A percentile compares a stretch with the other conserved stretches of the same genome.
Evolutionary conservation across 2,797 vertebrate genomes (phyloP).

Genomic region (Iguana delicatissima): DNA sequence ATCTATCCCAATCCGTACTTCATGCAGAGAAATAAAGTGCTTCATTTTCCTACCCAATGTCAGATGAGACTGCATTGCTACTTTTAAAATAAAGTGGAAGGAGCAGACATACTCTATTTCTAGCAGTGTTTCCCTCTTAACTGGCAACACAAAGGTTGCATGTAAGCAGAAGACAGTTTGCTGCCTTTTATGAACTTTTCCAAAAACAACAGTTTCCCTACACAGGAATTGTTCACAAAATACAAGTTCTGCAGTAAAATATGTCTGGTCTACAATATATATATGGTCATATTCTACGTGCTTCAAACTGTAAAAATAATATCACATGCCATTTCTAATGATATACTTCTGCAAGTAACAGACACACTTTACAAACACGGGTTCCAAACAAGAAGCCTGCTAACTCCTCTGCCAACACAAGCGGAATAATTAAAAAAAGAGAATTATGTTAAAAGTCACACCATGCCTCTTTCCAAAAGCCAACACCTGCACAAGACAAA

Average conservation of each 20-base stretch:
- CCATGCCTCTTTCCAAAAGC: conserved; percentile 89
- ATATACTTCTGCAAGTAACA: conserved; percentile 85
- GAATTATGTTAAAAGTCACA: conserved; percentile 86
- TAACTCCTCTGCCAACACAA: conserved; percentile 81
- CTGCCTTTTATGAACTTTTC: background rate
- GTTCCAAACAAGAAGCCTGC: conserved; percentile 82
- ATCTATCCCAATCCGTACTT: background rate
- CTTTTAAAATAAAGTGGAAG: background rate
- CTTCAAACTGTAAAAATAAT: conserved; percentile 68
- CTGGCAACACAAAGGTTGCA: background rate
- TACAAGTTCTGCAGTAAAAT: conserved; percentile 59
- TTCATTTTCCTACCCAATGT: background rate
- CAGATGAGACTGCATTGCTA: background rate
- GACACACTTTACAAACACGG: conserved; percentile 77
- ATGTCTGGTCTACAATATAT: conserved; percentile 59
- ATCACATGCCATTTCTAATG: conserved; percentile 58
- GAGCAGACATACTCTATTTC: background rate
- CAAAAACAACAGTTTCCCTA: background rate
- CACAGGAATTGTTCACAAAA: conserved; percentile 45
- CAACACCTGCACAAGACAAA: conserved; percentile 91
- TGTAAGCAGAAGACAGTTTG: background rate
- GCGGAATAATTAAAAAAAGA: conserved; percentile 77
- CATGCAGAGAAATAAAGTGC: background rate
- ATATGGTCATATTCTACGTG: conserved; percentile 57
- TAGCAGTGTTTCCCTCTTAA: background rate